phyloP scores from a whole-genome alignment of 2,888 invertebrate species.

The Phyto melanocephala region DNA sequence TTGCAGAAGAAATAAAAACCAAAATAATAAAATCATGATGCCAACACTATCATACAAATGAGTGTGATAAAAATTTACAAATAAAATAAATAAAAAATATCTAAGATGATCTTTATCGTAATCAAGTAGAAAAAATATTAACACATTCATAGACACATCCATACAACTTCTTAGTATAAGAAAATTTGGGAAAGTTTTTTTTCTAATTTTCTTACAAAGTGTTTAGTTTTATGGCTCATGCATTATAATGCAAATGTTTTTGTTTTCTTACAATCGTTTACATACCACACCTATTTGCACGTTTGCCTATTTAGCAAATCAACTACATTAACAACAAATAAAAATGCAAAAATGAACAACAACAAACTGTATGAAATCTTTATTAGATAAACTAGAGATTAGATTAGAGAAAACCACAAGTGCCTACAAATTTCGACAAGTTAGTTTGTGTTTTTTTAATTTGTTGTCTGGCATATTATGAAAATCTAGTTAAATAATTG shows the following conservation, averaged over 20 bases:
- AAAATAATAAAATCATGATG: slow-evolving; percentile 39
- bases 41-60: slow-evolving; percentile 1
- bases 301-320: slow-evolving; percentile 60
- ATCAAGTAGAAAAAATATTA: slow-evolving; percentile 12
- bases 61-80: slow-evolving; percentile 4
- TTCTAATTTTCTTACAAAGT: slow-evolving; percentile 8
- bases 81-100: slow-evolving; percentile 46
- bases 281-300: slow-evolving; percentile 58
- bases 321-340: slow-evolving; percentile 28
- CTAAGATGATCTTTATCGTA: slow-evolving; percentile 33
- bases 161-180: background rate
- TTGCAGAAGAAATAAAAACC: too few species aligned
- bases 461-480: slow-evolving; percentile 16
- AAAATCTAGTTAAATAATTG: slow-evolving; percentile 53
- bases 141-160: background rate
- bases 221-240: slow-evolving; percentile 33
- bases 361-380: slow-evolving; percentile 30
- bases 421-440: slow-evolving; percentile 48
- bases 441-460: background rate
- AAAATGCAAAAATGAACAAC: background rate
- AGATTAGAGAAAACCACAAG: slow-evolving; percentile 32
- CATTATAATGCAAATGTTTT: slow-evolving; percentile 29
- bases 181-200: slow-evolving; percentile 14
- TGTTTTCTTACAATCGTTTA: background rate
- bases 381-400: slow-evolving; percentile 51